Conservation (phyloP, 1,140 invertebrate genomes). For the Polyergus mexicanus region DNA sequence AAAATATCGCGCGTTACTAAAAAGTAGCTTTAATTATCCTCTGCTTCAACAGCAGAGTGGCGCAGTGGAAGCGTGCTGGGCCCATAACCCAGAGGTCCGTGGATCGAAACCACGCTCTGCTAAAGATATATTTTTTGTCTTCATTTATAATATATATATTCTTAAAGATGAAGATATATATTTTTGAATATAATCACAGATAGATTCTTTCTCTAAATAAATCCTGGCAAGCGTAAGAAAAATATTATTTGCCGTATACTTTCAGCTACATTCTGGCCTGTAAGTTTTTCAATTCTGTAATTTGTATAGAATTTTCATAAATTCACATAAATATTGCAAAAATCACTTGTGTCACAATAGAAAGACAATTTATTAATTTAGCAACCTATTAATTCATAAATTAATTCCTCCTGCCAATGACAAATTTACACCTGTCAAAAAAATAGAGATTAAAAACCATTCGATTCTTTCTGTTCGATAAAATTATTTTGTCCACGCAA, state of each 20-base stretch:
- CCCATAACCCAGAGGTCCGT: constrained; percentile 99
- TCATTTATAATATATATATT: background rate
- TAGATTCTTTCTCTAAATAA: too few relatives aligned
- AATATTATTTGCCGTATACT: background rate
- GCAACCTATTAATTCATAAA: background rate
- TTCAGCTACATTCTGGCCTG: too few relatives aligned
- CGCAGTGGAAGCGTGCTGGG: constrained; percentile 99
- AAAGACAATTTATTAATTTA: constrained; percentile 1
- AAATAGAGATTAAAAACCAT: background rate
- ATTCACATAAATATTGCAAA: background rate
- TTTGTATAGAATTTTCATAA: background rate
- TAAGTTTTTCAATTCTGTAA: background rate
- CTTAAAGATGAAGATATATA: too few relatives aligned
- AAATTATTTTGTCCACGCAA: background rate
- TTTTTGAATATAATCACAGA: too few relatives aligned
- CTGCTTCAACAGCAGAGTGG: constrained; percentile 92
- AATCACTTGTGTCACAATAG: background rate
- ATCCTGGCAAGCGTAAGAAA: background rate
- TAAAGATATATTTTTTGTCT: constrained; percentile 29
- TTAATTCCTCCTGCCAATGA: too few relatives aligned
- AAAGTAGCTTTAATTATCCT: background rate
- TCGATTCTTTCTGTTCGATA: background rate
- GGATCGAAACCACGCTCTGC: constrained; percentile 98
- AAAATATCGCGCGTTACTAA: background rate
- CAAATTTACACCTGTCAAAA: too few relatives aligned